Evolutionary conservation across 2,888 invertebrate species (phyloP).

Genomic region (Globia sparganii): DNA sequence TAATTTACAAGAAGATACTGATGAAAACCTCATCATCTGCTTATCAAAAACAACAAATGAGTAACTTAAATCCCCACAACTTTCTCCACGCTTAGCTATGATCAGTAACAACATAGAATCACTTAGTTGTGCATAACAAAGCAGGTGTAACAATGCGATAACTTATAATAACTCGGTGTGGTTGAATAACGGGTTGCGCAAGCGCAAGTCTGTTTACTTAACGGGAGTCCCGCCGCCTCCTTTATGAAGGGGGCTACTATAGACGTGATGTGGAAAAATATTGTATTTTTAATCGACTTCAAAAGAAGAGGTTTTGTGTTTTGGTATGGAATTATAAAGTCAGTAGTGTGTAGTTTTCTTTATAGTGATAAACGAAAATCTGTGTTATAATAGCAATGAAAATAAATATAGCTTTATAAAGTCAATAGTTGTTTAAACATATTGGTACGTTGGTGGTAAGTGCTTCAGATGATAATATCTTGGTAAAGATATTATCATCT

Average conservation of each 20-base stretch:
- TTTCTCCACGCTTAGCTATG: conserved; percentile 19
- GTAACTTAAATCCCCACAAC: not conserved
- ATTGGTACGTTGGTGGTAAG: too few relatives aligned
- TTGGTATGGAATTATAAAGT: not conserved
- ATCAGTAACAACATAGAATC: conserved; percentile 52
- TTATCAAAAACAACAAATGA: not conserved
- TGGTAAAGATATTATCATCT: not conserved
- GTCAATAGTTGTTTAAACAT: conserved; percentile 12
- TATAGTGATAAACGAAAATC: conserved; percentile 7
- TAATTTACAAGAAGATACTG: not conserved
- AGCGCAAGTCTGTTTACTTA: conserved; percentile 74
- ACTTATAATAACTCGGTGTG: conserved; percentile 63
- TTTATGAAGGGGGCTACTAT: conserved; percentile 26
- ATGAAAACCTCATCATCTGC: not conserved
- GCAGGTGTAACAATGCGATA: conserved; percentile 63
- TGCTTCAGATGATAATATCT: too few relatives aligned
- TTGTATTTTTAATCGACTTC: not conserved
- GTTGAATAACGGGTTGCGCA: conserved; percentile 66
- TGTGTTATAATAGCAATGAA: conserved; percentile 7
- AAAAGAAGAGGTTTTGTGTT: not conserved
- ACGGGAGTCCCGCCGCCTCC: conserved; percentile 70
- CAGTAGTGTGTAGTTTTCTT: conserved; percentile 7
- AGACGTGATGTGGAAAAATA: conserved; percentile 15
- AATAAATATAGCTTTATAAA: conserved; percentile 12
- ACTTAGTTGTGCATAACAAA: conserved; percentile 62